Conservation (phyloP, 2,797 vertebrate species). For the Thaleichthys pacificus region DNA sequence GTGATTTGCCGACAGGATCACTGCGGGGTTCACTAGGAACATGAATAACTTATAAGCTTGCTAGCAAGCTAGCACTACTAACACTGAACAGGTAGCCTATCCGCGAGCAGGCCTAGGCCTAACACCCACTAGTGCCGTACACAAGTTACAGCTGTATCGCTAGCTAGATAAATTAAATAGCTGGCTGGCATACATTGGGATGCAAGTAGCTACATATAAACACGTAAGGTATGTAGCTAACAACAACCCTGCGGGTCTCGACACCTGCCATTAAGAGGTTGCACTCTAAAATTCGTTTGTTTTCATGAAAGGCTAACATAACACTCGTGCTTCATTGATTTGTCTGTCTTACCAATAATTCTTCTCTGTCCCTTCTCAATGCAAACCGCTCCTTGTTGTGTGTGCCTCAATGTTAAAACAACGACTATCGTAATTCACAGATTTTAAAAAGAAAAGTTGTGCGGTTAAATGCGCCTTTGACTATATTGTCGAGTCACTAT, state of each 20-base stretch:
- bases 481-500: slow-evolving; percentile 83
- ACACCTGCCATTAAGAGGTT: not conserved
- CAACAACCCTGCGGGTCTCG: not conserved
- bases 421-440: slow-evolving; percentile 42
- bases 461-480: slow-evolving; percentile 45
- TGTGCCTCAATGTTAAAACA: slow-evolving; percentile 57
- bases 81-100: slow-evolving; percentile 25
- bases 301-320: slow-evolving; percentile 50
- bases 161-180: slow-evolving; percentile 36
- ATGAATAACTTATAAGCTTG: slow-evolving; percentile 63
- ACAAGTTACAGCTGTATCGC: slow-evolving; percentile 56
- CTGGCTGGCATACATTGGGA: slow-evolving; percentile 31
- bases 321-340: slow-evolving; percentile 71
- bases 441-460: slow-evolving; percentile 39
- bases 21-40: slow-evolving; percentile 31
- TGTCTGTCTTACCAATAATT: slow-evolving; percentile 81
- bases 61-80: slow-evolving; percentile 46
- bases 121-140: slow-evolving; percentile 56
- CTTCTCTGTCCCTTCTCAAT: slow-evolving; percentile 81
- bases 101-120: slow-evolving; percentile 39
- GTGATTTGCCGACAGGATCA: slow-evolving; percentile 47
- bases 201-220: not conserved
- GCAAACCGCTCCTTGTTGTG: slow-evolving; percentile 79
- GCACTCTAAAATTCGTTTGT: slow-evolving; percentile 11
- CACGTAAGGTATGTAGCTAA: slow-evolving; percentile 13